phyloP scores from a whole-genome alignment of 2,113 vertebrate genomes.

The Lagopus muta region DNA sequence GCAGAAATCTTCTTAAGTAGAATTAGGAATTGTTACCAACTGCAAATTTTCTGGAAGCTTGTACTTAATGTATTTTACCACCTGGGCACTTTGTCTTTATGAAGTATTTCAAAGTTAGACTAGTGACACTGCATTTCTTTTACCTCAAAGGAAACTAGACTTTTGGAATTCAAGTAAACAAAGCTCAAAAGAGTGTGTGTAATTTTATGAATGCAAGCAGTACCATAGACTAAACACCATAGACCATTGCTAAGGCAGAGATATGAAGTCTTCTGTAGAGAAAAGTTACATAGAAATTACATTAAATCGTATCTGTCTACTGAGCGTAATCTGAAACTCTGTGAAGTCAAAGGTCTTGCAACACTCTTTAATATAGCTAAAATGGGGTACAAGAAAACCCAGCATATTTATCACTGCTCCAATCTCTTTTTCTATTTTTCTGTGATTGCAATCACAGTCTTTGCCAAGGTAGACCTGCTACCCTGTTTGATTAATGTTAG shows the following conservation, averaged over 20 bases:
- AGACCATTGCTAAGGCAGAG: background rate
- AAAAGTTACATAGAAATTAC: background rate
- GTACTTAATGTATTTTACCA: background rate
- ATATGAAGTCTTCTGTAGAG: background rate
- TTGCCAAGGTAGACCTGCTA: background rate
- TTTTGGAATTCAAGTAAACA: background rate
- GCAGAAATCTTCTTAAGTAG: background rate
- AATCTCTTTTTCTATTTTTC: too few species aligned
- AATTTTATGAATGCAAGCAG: background rate
- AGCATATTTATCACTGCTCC: background rate
- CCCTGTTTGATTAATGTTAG: background rate
- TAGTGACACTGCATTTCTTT: background rate
- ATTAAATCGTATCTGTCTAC: background rate
- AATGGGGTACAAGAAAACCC: background rate
- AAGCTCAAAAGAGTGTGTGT: background rate
- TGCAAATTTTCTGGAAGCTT: background rate
- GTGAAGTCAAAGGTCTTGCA: background rate
- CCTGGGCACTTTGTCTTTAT: background rate
- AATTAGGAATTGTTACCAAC: background rate
- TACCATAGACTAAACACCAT: background rate
- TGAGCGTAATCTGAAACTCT: background rate
- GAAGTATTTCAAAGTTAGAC: background rate
- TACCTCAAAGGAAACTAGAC: background rate
- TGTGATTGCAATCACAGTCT: background rate
- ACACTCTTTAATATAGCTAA: background rate